phyloP scores from a whole-genome alignment of 1,140 invertebrate genomes.

The Pseudoatta argentina region DNA sequence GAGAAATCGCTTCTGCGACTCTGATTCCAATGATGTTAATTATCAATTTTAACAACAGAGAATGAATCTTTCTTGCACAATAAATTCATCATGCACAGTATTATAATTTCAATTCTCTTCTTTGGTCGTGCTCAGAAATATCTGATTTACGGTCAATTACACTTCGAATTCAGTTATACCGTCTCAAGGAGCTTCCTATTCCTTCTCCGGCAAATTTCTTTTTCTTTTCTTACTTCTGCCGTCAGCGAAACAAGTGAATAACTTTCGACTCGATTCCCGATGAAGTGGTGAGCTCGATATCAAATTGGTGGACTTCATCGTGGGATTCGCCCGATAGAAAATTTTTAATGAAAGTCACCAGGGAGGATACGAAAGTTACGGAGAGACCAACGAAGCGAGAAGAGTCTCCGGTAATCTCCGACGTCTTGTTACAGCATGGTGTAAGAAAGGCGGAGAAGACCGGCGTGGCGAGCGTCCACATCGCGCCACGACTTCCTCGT shows the following conservation, averaged over 20 bases:
- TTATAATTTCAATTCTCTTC: conserved; percentile 11
- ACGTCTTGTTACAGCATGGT: conserved; percentile 55
- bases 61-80: neutral
- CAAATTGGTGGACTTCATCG: conserved; percentile 68
- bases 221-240: neutral
- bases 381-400: conserved; percentile 50
- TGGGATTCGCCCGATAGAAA: conserved; percentile 67
- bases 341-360: conserved; percentile 74
- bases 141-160: neutral
- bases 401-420: conserved; percentile 51
- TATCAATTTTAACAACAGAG: neutral
- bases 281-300: conserved; percentile 72
- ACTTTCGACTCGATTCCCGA: conserved; percentile 62
- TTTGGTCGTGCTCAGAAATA: conserved; percentile 13
- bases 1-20: neutral
- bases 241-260: conserved; percentile 41
- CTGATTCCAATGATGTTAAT: neutral
- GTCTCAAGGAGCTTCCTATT: neutral
- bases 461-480: conserved; percentile 9
- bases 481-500: conserved; percentile 65
- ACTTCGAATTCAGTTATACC: conserved; percentile 13
- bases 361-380: conserved; percentile 52
- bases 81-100: neutral
- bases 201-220: conserved; percentile 19
- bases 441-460: conserved; percentile 29